Base-by-base conservation (phyloP, 2,113 vertebrate genomes). In the Silurus asotus region DNA sequence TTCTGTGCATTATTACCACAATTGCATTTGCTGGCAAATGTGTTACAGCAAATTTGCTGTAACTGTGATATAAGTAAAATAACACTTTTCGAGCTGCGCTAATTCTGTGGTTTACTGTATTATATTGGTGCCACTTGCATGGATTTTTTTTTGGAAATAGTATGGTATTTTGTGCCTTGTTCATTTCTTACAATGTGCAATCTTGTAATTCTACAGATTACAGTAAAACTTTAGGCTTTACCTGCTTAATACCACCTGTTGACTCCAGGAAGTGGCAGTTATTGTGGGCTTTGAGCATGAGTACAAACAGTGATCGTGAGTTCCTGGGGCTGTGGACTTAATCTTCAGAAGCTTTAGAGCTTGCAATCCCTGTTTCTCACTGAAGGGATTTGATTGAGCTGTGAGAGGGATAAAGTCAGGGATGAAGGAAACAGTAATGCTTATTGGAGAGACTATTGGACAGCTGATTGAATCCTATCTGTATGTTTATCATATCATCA, bases 151-250 rank as follows among this genome's bases (percentile, higher is more conserved):
- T 37, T 2, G 2, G 37, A 37, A 25, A 55, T 10, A 10, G 49
- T 13, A 25, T 25, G 20, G 23, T 76, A 5, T 77, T 5, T 25
- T 53, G 9, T 23, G 9, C 25, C 23, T 28, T 77, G 8, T 77
- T 56, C 14, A 20, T 78, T 76, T 20, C 8, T 53, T 78, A 59
- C 23, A 77, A 86, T 84, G 83, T 88, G 59, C 69, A 2, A 53
- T 87, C 86, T 55, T 74, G 88, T 88, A 86, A 91, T 87, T 85
- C 85, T 85, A 74, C 88, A 89, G 90, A 91, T 91, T 88, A 90
- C 84, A 67, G 53, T 82, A 76, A 89, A 86, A 88, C 89, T 86
- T 88, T n/a, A 72, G 86, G 87, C 87, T 88, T 88, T 89, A 82
- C 85, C 59, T 28, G 82, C 87, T 81, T 84, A 79, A 90, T 91